Percentiles rank a stretch among this genome's conserved stretches.
Conservation (phyloP, 2,888 invertebrate species). For the Lithophane leautieri region DNA sequence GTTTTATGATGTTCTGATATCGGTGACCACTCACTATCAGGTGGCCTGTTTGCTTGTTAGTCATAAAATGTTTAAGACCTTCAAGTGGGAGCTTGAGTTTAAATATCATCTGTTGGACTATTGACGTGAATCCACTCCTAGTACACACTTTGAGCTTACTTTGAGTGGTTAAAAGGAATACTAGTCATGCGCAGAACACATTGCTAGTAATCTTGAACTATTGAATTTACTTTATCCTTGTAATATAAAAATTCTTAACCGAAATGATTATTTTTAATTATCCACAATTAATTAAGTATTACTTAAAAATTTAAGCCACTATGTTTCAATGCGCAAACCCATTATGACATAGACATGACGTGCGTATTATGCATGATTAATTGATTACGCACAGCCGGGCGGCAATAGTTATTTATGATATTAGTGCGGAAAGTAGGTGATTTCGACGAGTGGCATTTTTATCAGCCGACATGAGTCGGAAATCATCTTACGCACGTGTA, state of each 20-base stretch:
- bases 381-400: too few species aligned
- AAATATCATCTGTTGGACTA: constrained; percentile 28
- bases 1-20: too few species aligned
- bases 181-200: constrained; percentile 5
- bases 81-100: background rate
- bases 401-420: too few species aligned
- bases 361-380: too few species aligned
- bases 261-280: background rate
- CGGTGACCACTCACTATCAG: too few species aligned
- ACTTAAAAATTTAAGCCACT: too few species aligned
- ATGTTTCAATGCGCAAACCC: background rate
- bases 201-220: constrained; percentile 17
- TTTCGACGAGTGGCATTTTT: too few species aligned
- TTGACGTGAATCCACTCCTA: constrained; percentile 9
- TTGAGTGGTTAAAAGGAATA: constrained; percentile 4
- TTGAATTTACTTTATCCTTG: background rate
- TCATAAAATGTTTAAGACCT: background rate
- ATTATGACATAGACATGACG: background rate
- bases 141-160: background rate
- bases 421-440: too few species aligned
- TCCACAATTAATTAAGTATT: background rate
- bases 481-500: too few species aligned
- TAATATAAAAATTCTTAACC: background rate
- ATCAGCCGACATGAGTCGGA: too few species aligned
- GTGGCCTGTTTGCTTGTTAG: background rate